Evolutionary conservation across 1,140 invertebrate species (phyloP), one percentile per base, ranked within the genome.

Genomic region (Drosophila aff.): DNA sequence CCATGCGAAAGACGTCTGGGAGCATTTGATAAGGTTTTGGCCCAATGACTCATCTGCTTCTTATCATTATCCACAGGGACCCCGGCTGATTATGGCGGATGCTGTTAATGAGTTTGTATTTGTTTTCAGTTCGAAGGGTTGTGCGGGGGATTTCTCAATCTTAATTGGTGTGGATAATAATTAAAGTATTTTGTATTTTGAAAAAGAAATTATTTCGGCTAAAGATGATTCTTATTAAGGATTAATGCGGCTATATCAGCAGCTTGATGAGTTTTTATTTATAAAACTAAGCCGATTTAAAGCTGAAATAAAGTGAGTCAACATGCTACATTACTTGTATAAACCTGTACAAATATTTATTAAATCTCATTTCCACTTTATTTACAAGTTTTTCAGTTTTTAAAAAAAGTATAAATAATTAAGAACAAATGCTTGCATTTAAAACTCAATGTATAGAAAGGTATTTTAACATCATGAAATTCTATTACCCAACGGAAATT

Each of bases 21-120:
- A 38, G 46, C 28, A 33, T 79, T 79, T 71, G 76, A 79, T 71
- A 79, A 79, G 76, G 69, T 78, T 77, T 36, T 43, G 49, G 9
- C 43, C 47, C 53, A 11, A 57, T 57, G 53, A 40, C 46, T 13
- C 13, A 31, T 28, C 23, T 50, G 11, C 50, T 21, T 3, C 33
- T 33, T 31, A 36, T 55, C 26, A 44, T 49, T 55, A 41, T 59
- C 63, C 49, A 28, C 13, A 11, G 28, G 23, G 21, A 31, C 40
- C 23, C 11, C 23, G 26, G 41, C 18, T 68, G 53, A 77, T 61
- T 72, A 58, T 43, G 23, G 36, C 46, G 23, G 41, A 38, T 63
- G 26, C 28, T 40, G 57, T 18, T 28, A 18, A 76, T 68, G 73
- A 47, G 55, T 46, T 68, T 57, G n/a, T 57, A 55, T 78, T 77